phyloP scores from a whole-genome alignment of 2,888 invertebrate genomes.

The Pseudeuparius sepicola region DNA sequence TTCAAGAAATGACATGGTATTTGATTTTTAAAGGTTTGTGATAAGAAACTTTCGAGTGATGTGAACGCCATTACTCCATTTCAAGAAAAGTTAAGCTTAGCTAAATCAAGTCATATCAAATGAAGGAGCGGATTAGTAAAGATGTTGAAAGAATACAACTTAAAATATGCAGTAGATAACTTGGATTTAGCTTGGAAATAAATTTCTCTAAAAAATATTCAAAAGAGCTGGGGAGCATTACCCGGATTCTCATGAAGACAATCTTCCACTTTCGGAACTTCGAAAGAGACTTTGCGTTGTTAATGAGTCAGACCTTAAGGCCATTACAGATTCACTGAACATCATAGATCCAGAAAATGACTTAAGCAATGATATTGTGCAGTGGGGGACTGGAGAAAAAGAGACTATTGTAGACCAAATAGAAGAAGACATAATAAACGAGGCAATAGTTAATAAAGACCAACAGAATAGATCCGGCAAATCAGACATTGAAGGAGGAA shows the following conservation, averaged over 20 bases:
- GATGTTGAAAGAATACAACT: slow-evolving; percentile 7
- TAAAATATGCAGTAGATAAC: slow-evolving; percentile 7
- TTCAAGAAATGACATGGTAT: slow-evolving; percentile 22
- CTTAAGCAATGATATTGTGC: slow-evolving; percentile 8
- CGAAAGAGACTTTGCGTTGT: slow-evolving; percentile 5
- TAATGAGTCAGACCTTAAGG: slow-evolving; percentile 2
- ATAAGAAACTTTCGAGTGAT: slow-evolving; percentile 23
- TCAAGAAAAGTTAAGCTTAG: slow-evolving; percentile 12
- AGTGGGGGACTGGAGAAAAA: slow-evolving; percentile 12
- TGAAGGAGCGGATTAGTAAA: slow-evolving; percentile 5
- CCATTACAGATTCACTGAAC: slow-evolving; percentile 4
- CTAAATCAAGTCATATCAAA: too few species aligned
- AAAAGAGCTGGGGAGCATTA: slow-evolving; percentile 10
- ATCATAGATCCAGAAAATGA: slow-evolving; percentile 13
- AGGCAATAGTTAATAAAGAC: neutral
- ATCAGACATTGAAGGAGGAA: slow-evolving; percentile 1
- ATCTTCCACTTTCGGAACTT: slow-evolving; percentile 10
- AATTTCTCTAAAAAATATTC: slow-evolving; percentile 8
- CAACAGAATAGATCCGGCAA: slow-evolving; percentile 1
- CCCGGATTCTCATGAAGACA: slow-evolving; percentile 4
- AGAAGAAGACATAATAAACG: slow-evolving; percentile 10
- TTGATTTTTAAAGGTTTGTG: slow-evolving; percentile 20
- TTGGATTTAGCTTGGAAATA: slow-evolving; percentile 8
- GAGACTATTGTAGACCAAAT: slow-evolving; percentile 8
- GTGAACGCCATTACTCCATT: slow-evolving; percentile 17